These are phyloP conservation scores for Drosophila mayaguana DNA, from an alignment of 2,888 invertebrate genomes.

Conservation along the genomic window DNA sequence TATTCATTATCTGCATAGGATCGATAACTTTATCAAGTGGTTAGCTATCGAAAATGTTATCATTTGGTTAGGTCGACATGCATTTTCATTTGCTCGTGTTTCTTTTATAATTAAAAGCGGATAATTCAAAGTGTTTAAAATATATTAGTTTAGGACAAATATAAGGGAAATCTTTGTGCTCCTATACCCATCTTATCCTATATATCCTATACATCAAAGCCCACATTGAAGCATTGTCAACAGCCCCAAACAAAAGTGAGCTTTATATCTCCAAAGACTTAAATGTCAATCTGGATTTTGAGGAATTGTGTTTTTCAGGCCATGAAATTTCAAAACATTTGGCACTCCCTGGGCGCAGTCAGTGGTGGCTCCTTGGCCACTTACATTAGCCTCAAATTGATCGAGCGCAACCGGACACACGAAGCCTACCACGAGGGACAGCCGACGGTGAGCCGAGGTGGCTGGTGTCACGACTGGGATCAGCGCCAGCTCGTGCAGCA, in stretches of 20 bases:
- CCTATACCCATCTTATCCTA: no score
- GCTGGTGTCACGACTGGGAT: conserved; percentile 96
- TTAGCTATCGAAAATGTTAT: not conserved
- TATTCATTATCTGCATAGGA: no score
- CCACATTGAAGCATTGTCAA: not conserved
- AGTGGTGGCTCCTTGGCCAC: conserved; percentile 58
- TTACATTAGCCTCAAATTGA: conserved; percentile 47
- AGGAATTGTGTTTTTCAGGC: not conserved
- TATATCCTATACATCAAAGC: no score
- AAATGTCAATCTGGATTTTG: conserved; percentile 20
- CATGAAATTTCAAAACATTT: conserved; percentile 51
- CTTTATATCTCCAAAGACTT: not conserved
- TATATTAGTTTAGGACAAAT: no score
- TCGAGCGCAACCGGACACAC: conserved; percentile 21
- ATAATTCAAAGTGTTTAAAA: no score
- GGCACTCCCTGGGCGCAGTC: conserved; percentile 47
- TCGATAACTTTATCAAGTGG: no score
- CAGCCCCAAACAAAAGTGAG: not conserved
- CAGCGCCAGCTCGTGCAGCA: conserved; percentile 89
- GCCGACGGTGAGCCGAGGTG: conserved; percentile 82
- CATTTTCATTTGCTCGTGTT: no score
- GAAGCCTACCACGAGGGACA: not conserved
- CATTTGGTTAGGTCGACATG: not conserved
- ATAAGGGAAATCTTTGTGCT: no score
- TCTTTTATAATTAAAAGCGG: no score